Conservation (phyloP, 1,140 invertebrate genomes). For the Neotoxoptera formosana region DNA sequence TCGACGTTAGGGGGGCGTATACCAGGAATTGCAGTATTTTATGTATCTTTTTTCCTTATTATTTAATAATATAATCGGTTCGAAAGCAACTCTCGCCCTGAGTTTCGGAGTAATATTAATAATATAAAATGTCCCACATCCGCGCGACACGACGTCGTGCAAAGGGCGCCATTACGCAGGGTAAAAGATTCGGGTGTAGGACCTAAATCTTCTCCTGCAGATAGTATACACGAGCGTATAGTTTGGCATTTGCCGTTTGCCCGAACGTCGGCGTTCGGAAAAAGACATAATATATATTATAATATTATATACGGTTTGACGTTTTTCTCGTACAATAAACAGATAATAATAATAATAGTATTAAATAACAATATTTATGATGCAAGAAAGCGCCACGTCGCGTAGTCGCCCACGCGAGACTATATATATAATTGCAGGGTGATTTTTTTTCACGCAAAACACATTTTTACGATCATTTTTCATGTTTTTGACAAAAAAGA, state of each 20-base stretch:
- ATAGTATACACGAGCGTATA: background rate
- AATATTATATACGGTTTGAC: background rate
- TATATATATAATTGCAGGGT: background rate
- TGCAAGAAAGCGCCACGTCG: background rate
- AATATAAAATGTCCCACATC: background rate
- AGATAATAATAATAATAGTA: conserved; percentile 13
- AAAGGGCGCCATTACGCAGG: background rate
- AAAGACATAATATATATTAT: background rate
- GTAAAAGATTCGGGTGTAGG: background rate
- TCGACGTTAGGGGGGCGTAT: no score
- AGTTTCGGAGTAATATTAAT: background rate
- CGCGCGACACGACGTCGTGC: background rate
- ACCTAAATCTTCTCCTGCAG: background rate
- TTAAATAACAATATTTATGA: background rate
- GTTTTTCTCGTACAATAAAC: conserved; percentile 12
- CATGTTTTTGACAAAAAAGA: background rate
- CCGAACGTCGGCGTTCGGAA: background rate
- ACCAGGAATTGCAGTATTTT: no score
- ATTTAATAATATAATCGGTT: background rate
- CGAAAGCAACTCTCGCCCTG: background rate
- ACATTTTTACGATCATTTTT: conserved; percentile 18
- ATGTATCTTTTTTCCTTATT: background rate
- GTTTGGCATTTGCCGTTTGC: background rate
- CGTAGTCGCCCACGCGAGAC: background rate
- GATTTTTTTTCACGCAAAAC: background rate